A percentile compares a stretch with the other conserved stretches of the same genome.
These are phyloP conservation scores for Clivina fossor DNA, from an alignment of 2,888 invertebrate species.

Conservation along the genomic window DNA sequence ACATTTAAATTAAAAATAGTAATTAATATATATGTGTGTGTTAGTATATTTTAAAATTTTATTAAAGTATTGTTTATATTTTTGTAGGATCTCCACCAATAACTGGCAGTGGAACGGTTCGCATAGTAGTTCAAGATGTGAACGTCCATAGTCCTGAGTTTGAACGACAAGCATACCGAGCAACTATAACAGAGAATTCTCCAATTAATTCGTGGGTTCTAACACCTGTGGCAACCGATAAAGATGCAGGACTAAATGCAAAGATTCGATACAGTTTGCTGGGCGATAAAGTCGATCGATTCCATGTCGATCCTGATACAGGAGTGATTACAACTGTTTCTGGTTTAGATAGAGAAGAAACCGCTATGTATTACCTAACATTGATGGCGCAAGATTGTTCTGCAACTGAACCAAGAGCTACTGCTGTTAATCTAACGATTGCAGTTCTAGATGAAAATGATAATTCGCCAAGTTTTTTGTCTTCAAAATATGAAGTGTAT, in stretches of 20 bases:
- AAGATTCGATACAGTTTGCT: slow-evolving; percentile 82
- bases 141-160: slow-evolving; percentile 93
- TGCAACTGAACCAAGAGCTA: slow-evolving; percentile 78
- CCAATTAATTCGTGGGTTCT: slow-evolving; percentile 77
- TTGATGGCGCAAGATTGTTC: slow-evolving; percentile 89
- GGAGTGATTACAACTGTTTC: slow-evolving; percentile 77
- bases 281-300: slow-evolving; percentile 79
- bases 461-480: slow-evolving; percentile 77
- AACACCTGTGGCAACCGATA: slow-evolving; percentile 76
- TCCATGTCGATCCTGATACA: slow-evolving; percentile 74
- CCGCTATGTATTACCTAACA: slow-evolving; percentile 74
- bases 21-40: neutral
- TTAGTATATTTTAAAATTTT: neutral
- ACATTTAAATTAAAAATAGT: too few species aligned
- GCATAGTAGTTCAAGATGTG: slow-evolving; percentile 87
- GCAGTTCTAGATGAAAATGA: slow-evolving; percentile 81
- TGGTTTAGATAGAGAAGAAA: slow-evolving; percentile 78
- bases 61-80: slow-evolving; percentile 37
- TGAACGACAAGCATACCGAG: slow-evolving; percentile 76
- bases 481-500: slow-evolving; percentile 73
- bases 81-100: slow-evolving; percentile 84
- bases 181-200: slow-evolving; percentile 79
- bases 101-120: slow-evolving; percentile 89
- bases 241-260: slow-evolving; percentile 82
- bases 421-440: slow-evolving; percentile 82